Conservation (phyloP, 2,797 vertebrate genomes). For the Lophius americanus region DNA sequence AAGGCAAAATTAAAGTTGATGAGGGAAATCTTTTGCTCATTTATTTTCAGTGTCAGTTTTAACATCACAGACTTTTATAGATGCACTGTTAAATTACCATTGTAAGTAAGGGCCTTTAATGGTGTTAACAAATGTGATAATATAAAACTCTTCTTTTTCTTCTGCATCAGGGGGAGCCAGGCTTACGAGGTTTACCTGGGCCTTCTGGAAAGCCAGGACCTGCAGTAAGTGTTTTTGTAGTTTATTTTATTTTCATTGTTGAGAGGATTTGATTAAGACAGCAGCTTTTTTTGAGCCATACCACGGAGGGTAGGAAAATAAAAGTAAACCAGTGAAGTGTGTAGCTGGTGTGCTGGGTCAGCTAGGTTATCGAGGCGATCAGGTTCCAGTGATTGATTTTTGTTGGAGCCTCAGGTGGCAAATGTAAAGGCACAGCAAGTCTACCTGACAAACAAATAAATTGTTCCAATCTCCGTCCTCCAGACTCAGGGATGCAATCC, state of each 20-base stretch:
- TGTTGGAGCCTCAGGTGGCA: slow-evolving; percentile 25
- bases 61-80: background rate
- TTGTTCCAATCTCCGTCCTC: slow-evolving; percentile 1
- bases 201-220: slow-evolving; percentile 82
- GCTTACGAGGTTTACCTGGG: slow-evolving; percentile 80
- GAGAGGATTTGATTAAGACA: slow-evolving; percentile 30
- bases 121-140: background rate
- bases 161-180: slow-evolving; percentile 80
- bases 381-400: slow-evolving; percentile 39
- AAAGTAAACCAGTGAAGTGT: slow-evolving; percentile 26
- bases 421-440: slow-evolving; percentile 18
- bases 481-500: background rate
- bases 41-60: background rate
- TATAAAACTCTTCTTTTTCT: background rate
- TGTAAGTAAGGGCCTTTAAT: background rate
- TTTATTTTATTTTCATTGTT: slow-evolving; percentile 15
- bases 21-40: no score
- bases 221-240: slow-evolving; percentile 74
- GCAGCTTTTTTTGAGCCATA: slow-evolving; percentile 28
- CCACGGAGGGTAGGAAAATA: slow-evolving; percentile 24
- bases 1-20: background rate
- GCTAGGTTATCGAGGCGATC: slow-evolving; percentile 21
- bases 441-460: slow-evolving; percentile 18
- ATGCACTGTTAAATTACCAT: background rate
- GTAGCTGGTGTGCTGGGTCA: slow-evolving; percentile 22